These are phyloP conservation scores for Pseudomyrmex flavicornis DNA, from an alignment of 1,140 invertebrate genomes.

Conservation along the genomic window DNA sequence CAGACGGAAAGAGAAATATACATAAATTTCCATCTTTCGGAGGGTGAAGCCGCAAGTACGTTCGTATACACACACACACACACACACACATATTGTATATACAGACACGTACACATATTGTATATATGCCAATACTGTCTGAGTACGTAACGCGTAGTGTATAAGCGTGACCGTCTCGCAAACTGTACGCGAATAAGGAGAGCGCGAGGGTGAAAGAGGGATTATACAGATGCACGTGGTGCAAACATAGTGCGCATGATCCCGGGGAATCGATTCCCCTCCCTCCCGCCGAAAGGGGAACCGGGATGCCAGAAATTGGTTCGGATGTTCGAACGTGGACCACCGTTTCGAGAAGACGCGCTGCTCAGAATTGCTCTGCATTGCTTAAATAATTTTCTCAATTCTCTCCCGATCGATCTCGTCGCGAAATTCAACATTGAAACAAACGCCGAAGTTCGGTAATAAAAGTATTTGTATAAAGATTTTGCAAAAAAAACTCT, in stretches of 20 bases:
- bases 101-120: background rate
- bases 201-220: background rate
- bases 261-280: conserved; percentile 82
- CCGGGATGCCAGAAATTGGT: conserved; percentile 70
- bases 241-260: conserved; percentile 78
- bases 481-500: too few relatives aligned
- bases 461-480: too few relatives aligned
- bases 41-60: background rate
- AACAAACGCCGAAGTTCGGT: too few relatives aligned
- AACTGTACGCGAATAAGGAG: conserved; percentile 6
- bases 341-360: conserved; percentile 30
- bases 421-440: background rate
- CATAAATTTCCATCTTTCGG: conserved; percentile 40
- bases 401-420: background rate
- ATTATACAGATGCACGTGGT: conserved; percentile 77
- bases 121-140: background rate
- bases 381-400: too few relatives aligned
- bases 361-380: background rate
- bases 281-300: conserved; percentile 60
- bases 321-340: conserved; percentile 58
- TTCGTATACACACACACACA: background rate
- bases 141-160: background rate
- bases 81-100: background rate
- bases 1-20: conserved; percentile 68
- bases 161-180: conserved; percentile 40